A percentile compares a stretch with the other conserved stretches of the same genome.
Evolutionary conservation across 64 coral and sea anemone genomes (phyloP).

Genomic region (Astreopora myriophthalma): DNA sequence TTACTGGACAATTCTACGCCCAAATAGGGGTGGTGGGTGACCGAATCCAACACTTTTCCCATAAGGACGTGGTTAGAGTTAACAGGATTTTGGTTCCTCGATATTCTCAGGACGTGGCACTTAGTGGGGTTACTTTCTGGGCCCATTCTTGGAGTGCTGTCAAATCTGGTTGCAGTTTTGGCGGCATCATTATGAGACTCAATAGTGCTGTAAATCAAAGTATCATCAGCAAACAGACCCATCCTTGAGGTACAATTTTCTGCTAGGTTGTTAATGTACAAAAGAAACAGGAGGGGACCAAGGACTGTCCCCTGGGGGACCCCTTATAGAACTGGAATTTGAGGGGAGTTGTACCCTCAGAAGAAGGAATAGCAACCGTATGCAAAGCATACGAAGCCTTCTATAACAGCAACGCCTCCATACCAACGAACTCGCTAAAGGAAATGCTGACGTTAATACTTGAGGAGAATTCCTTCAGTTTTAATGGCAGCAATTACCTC

Average conservation of each 20-base stretch:
- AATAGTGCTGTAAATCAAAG: slow-evolving; percentile 37
- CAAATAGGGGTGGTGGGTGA: slow-evolving; percentile 39
- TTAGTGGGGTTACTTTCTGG: neutral
- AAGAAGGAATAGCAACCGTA: too few relatives aligned
- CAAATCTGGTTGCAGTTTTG: neutral
- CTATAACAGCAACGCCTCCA: neutral
- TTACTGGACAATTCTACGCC: slow-evolving; percentile 44
- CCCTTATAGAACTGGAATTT: slow-evolving; percentile 18
- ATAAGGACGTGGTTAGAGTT: neutral
- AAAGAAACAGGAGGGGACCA: slow-evolving; percentile 37
- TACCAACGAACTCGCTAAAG: neutral
- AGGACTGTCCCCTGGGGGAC: slow-evolving; percentile 44
- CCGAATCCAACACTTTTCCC: slow-evolving; percentile 26
- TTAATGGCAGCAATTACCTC: slow-evolving; percentile 18
- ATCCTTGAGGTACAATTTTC: neutral
- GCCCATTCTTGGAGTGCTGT: neutral
- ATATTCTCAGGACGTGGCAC: slow-evolving; percentile 12
- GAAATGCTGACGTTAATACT: neutral
- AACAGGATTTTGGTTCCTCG: slow-evolving; percentile 50
- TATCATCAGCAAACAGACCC: slow-evolving; percentile 49
- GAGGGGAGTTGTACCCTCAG: neutral
- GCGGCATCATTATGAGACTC: neutral
- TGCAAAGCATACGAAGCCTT: neutral
- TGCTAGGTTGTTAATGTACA: slow-evolving; percentile 14
- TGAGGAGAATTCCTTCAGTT: neutral